Evolutionary conservation across 2,888 invertebrate genomes (phyloP).

Genomic region (Agapostemon virescens): DNA sequence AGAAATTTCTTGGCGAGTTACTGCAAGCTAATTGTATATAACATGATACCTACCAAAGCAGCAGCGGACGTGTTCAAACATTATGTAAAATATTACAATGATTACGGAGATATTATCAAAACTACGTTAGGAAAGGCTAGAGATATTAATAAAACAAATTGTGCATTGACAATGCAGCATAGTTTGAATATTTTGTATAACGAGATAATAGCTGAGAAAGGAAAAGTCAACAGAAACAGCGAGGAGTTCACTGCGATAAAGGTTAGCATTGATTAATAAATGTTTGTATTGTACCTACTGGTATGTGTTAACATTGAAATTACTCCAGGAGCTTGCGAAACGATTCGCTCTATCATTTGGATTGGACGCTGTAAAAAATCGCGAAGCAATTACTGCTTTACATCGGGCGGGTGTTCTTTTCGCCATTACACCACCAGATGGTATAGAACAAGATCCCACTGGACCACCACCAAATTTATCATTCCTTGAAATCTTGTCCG

Average conservation of each 20-base stretch:
- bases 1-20: conserved; percentile 97
- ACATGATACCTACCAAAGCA: conserved; percentile 94
- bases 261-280: conserved; percentile 81
- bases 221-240: conserved; percentile 84
- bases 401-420: conserved; percentile 97
- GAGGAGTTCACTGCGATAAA: conserved; percentile 95
- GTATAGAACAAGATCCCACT: conserved; percentile 86
- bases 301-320: conserved; percentile 7
- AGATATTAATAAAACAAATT: conserved; percentile 98
- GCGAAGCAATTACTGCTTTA: conserved; percentile 96
- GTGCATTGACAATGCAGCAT: conserved; percentile 95
- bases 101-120: conserved; percentile 99
- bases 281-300: background rate
- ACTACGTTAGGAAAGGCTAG: conserved; percentile 97
- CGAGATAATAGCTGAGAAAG: conserved; percentile 82
- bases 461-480: conserved; percentile 92
- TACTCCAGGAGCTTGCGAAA: conserved; percentile 92
- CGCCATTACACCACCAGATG: conserved; percentile 87
- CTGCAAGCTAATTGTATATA: conserved; percentile 98
- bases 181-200: conserved; percentile 94
- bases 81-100: conserved; percentile 98
- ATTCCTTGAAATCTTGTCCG: conserved; percentile 96
- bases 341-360: conserved; percentile 98
- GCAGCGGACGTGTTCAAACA: conserved; percentile 98
- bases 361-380: conserved; percentile 96